Conservation (phyloP, 1,140 invertebrate species). For the Drosophila prosaltans region DNA sequence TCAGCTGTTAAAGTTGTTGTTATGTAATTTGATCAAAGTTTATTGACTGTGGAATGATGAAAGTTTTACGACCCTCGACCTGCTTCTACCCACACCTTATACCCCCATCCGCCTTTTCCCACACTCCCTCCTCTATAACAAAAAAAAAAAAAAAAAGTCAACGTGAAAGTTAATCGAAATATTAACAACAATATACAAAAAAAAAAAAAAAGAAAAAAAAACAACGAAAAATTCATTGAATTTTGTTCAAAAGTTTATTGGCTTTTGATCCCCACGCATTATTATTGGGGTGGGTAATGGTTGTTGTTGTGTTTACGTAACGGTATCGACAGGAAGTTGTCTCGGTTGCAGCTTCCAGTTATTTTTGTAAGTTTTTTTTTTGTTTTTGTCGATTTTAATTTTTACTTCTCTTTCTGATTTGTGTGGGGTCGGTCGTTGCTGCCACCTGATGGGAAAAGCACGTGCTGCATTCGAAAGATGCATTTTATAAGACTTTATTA, state of each 20-base stretch:
- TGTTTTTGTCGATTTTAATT: background rate
- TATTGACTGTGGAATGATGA: conserved; percentile 63
- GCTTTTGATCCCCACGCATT: conserved; percentile 80
- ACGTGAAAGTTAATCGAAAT: conserved; percentile 66
- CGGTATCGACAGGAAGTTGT: conserved; percentile 73
- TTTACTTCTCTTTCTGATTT: conserved; percentile 12
- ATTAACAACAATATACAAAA: conserved; percentile 29
- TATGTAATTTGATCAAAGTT: conserved; percentile 70
- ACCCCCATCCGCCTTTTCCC: background rate
- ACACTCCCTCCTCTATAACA: background rate
- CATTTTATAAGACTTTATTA: background rate
- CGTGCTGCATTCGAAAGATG: conserved; percentile 37
- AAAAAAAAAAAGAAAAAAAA: background rate
- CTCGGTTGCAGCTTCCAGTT: conserved; percentile 45
- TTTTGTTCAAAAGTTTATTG: conserved; percentile 70
- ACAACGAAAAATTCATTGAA: conserved; percentile 51
- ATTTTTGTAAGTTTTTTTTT: background rate
- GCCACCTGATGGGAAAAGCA: conserved; percentile 27
- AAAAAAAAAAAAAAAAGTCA: conserved; percentile 8
- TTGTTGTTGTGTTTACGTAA: conserved; percentile 60
- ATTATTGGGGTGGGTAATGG: conserved; percentile 82
- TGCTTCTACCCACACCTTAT: conserved; percentile 4
- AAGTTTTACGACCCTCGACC: conserved; percentile 48
- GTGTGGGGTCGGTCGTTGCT: conserved; percentile 54
- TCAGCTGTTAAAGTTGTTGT: conserved; percentile 54